Base-by-base conservation (phyloP, 1,140 invertebrate genomes). In the Whitmania pigra region DNA sequence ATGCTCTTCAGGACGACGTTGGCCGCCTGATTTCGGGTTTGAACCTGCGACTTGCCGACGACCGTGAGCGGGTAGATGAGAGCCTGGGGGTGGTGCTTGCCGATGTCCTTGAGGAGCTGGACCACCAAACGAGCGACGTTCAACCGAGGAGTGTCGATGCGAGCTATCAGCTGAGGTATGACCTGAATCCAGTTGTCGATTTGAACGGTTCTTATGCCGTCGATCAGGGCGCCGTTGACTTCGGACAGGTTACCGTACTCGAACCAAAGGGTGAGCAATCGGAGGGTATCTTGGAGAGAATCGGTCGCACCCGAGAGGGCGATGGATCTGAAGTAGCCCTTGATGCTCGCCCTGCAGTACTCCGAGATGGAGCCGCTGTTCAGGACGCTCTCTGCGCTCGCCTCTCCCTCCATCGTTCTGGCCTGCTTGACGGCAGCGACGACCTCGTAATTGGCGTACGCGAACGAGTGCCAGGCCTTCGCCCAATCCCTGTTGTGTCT, bases 131-230 rank as follows among this genome's bases (percentile, higher is more conserved):
- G 87, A 0, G 89, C 90, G 0, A 97, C 94, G 66, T 93, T 80
- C 73, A 88, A 87, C 31, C 93, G 85, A 0, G 90, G 90, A 0
- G 93, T 95, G 79, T 99, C 97, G 74, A 99, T 97, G 67, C 96
- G 86, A 1, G 96, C 95, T 75, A 99, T 99, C 2, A 99, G 83
- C 82, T 99, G 97, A 0, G 97, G 97, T 76, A 99, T 98, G 0
- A 99, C 86, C 86, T 99, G 95, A 1, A 99, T 84, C 97, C 97
- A 99, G 17, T 94, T 97, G 77, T 98, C 94, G 72, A 98, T 93
- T 77, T 96, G 92, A 43, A 98, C 94, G 0, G 89, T 87, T 75
- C 91, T 88, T 60, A 98, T 89, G 0, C 93, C 93, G 75, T 97
- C 93, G 0, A 89, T 86, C 22, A 99, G 86, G 0, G 93, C 92